These are phyloP conservation scores for Odontophorus gujanensis DNA, from an alignment of 2,113 vertebrate genomes.

Conservation along the genomic window DNA sequence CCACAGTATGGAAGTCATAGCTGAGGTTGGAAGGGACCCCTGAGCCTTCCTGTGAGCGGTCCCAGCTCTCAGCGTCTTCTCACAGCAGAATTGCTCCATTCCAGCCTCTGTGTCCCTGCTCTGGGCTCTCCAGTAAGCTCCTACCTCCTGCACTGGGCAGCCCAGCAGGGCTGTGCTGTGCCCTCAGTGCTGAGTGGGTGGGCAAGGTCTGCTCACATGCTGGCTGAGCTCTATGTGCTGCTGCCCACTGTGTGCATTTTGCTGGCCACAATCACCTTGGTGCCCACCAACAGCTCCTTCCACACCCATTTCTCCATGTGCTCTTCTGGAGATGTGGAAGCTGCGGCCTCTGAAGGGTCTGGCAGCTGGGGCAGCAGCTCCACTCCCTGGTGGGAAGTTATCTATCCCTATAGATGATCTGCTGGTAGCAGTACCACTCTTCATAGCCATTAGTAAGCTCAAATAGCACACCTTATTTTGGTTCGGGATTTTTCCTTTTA, in stretches of 20 bases:
- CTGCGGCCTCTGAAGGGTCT: neutral
- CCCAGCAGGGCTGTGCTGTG: neutral
- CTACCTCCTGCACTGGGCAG: neutral
- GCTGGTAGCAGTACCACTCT: too few relatives aligned
- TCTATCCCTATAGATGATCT: rapidly evolving
- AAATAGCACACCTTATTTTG: too few relatives aligned
- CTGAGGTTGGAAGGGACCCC: neutral
- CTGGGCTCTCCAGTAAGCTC: too few relatives aligned
- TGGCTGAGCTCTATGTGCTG: neutral
- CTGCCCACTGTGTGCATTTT: neutral
- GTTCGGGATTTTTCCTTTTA: neutral
- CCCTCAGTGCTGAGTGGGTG: neutral
- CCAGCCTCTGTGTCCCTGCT: neutral
- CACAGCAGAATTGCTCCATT: rapidly evolving
- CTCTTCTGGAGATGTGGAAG: neutral
- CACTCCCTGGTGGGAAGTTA: neutral
- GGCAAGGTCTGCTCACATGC: too few relatives aligned
- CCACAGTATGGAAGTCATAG: neutral
- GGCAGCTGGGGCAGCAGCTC: neutral
- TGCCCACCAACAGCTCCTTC: neutral
- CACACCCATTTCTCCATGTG: neutral
- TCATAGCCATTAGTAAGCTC: neutral
- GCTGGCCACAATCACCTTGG: neutral
- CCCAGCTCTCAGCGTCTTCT: neutral
- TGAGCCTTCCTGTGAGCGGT: neutral